Evolutionary conservation across 2,797 vertebrate species (phyloP), one percentile per base, ranked within the genome.

Genomic region (Hypotaenidia okinawae): DNA sequence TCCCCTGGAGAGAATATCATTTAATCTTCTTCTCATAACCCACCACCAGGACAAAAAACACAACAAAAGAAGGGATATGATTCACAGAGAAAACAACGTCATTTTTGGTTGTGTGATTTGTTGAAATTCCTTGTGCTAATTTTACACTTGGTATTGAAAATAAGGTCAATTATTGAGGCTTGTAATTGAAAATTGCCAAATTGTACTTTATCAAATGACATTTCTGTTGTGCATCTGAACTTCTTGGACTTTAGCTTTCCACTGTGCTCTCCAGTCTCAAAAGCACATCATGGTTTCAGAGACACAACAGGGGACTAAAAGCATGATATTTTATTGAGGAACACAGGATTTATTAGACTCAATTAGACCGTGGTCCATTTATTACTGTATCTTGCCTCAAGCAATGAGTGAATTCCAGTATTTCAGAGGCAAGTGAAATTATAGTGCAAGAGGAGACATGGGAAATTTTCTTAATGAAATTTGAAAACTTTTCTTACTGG

Each of bases 271-370:
- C 14, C 51, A 30, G 58, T 24, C 85, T 87, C 76, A 78, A 80
- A 94, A 83, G 64, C 84, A 45, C 41, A 47, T 30, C 4, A 2
- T 72, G 52, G 76, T 43, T 90, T 70, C 80, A 68, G 81, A 72
- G 77, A 35, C 67, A 87, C 68, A 81, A 55, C 23, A 13, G 74
- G 69, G 49, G 66, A 91, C 67, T 90, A 43, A 88, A 93, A 94
- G 41, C 69, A 68, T 22, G 49, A 49, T 89, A 27, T 86, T 93
- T 95, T 93, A 74, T 90, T 74, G 93, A 95, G 85, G 79, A 93
- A 74, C 73, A 89, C 16, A 76, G 85, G 74, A 95, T 94, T 94
- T 96, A 92, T 94, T 79, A 93, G 75, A 47, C 43, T 84, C 92
- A 95, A 84, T 96, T 95, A 96, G 70, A 22, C 39, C 8, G 9